Conservation (phyloP, 1,140 invertebrate species). For the Acyrthosiphon pisum region DNA sequence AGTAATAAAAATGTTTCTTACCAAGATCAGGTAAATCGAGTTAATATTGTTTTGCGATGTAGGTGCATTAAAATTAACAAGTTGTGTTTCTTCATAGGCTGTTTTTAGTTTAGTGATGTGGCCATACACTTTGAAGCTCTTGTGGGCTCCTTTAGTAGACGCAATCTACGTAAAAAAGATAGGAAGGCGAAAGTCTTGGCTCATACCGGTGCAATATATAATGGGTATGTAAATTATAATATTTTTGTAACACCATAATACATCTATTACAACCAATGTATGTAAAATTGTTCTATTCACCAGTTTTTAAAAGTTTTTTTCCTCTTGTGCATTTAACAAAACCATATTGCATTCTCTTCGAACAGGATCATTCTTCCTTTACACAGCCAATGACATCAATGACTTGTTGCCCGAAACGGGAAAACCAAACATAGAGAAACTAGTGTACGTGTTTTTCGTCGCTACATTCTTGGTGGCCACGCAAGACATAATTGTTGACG, state of each 20-base stretch:
- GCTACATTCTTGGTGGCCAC: constrained; percentile 92
- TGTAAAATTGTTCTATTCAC: background rate
- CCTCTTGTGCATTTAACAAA: background rate
- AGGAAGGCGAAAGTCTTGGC: constrained; percentile 96
- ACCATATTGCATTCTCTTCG: background rate
- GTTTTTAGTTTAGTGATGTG: constrained; percentile 97
- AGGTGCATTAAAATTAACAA: background rate
- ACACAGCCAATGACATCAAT: background rate
- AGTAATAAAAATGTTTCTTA: constrained; percentile 91
- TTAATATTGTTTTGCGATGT: background rate
- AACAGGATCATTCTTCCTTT: constrained; percentile 14
- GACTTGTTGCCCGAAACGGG: background rate
- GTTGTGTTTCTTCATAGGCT: constrained; percentile 75
- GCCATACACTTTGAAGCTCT: constrained; percentile 96
- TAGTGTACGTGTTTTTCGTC: constrained; percentile 87
- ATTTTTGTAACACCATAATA: background rate
- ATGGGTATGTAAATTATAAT: constrained; percentile 67
- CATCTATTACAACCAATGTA: too few species aligned
- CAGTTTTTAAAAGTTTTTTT: background rate
- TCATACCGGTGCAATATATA: constrained; percentile 89
- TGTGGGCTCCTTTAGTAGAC: constrained; percentile 99
- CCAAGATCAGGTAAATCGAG: constrained; percentile 80
- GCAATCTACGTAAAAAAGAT: constrained; percentile 83
- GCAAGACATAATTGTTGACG: constrained; percentile 99
- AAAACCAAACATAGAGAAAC: constrained; percentile 77